phyloP scores from a whole-genome alignment of 2,888 invertebrate genomes.

The Pollenia labialis region DNA sequence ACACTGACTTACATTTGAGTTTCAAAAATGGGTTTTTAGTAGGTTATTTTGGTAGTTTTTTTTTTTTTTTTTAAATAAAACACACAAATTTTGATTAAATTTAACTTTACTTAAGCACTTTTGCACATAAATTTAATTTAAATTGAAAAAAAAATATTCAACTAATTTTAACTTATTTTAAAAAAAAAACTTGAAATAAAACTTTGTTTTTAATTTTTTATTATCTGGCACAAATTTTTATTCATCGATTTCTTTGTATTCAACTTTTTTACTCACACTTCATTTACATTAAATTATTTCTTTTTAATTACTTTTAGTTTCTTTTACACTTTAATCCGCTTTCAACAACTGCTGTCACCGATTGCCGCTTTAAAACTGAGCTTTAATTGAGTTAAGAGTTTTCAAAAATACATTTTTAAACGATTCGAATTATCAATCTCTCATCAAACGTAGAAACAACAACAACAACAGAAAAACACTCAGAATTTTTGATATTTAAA shows the following conservation, averaged over 20 bases:
- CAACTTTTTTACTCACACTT: conserved; percentile 14
- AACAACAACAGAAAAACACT: not conserved
- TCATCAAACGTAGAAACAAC: not conserved
- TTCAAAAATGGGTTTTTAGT: conserved; percentile 14
- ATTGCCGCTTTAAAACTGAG: conserved; percentile 81
- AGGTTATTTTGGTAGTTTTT: not conserved
- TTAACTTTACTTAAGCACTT: not conserved
- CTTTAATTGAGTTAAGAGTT: conserved; percentile 73
- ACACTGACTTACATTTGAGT: conserved; percentile 61
- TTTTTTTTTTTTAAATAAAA: conserved; percentile 9
- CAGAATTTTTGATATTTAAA: conserved; percentile 21
- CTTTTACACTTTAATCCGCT: conserved; percentile 63
- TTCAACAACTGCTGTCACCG: conserved; percentile 78
- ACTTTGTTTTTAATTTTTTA: not conserved
- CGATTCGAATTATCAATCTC: conserved; percentile 28
- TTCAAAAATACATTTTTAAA: conserved; percentile 52
- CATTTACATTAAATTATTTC: conserved; percentile 27
- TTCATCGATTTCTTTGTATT: conserved; percentile 31
- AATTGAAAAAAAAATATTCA: not conserved
- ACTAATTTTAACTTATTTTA: no score
- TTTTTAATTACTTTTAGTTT: not conserved
- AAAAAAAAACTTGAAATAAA: no score
- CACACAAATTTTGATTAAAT: not conserved
- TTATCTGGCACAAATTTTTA: not conserved
- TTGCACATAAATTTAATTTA: not conserved